Evolutionary conservation across 2,797 vertebrate species (phyloP).

Genomic region (Steatocranus sp.): DNA sequence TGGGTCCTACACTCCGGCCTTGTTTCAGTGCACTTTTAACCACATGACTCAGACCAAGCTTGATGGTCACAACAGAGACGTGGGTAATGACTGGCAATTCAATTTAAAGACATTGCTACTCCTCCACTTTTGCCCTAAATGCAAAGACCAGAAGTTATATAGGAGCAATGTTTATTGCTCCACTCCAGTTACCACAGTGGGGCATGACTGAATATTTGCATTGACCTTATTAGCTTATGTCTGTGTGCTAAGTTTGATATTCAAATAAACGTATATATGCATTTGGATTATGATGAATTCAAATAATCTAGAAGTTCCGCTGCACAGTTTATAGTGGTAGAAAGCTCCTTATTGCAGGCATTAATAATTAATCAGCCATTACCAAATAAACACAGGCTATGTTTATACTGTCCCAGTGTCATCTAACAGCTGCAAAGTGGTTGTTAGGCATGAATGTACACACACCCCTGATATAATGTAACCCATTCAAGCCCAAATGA

Average conservation of each 20-base stretch:
- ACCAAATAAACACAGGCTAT: constrained; percentile 8
- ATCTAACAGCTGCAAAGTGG: constrained; percentile 7
- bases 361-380: neutral
- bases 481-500: neutral
- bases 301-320: neutral
- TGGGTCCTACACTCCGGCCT: constrained; percentile 54
- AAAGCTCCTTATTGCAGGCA: neutral
- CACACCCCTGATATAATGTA: neutral
- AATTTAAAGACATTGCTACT: neutral
- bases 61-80: neutral
- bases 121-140: neutral
- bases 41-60: constrained; percentile 29
- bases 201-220: neutral
- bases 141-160: neutral
- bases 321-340: neutral
- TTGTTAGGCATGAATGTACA: neutral
- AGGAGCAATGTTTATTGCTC: neutral
- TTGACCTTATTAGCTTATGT: neutral
- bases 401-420: constrained; percentile 11
- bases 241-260: neutral
- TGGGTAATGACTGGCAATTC: neutral
- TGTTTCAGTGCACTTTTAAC: constrained; percentile 18
- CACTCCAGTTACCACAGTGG: neutral
- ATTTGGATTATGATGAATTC: neutral
- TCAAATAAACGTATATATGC: neutral